A percentile compares a stretch with the other conserved stretches of the same genome.
Evolutionary conservation across 1,140 invertebrate species (phyloP).

Genomic region (Cotesia chilonis): DNA sequence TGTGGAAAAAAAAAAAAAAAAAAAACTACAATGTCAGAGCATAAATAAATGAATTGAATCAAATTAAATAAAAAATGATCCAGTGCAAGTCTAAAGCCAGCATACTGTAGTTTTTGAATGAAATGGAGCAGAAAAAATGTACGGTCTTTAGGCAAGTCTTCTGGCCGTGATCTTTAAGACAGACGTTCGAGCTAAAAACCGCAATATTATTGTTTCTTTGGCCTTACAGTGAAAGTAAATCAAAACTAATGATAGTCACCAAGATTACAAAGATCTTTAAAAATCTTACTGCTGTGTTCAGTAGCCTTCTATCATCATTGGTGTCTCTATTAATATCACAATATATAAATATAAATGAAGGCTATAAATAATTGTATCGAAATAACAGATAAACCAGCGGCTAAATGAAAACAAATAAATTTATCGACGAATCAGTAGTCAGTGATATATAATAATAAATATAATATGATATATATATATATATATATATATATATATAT

Average conservation of each 20-base stretch:
- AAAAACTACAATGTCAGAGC: constrained; percentile 6
- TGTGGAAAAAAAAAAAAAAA: background rate
- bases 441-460: too few relatives aligned
- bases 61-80: constrained; percentile 22
- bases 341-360: constrained; percentile 10
- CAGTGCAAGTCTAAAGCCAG: constrained; percentile 22
- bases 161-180: constrained; percentile 43
- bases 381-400: constrained; percentile 34
- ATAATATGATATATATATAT: too few relatives aligned
- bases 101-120: constrained; percentile 37
- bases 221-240: constrained; percentile 63
- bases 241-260: constrained; percentile 55
- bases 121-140: constrained; percentile 28
- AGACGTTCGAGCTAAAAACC: constrained; percentile 41
- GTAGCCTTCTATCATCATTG: constrained; percentile 63
- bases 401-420: background rate
- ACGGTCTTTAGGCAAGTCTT: constrained; percentile 34
- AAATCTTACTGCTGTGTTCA: constrained; percentile 54
- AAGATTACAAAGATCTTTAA: constrained; percentile 66
- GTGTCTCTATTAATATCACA: constrained; percentile 44
- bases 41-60: background rate
- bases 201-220: constrained; percentile 61
- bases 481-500: too few relatives aligned
- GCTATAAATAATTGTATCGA: constrained; percentile 3
- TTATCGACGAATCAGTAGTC: background rate